phyloP scores from a whole-genome alignment of 2,113 vertebrate species.

The Naja naja region DNA sequence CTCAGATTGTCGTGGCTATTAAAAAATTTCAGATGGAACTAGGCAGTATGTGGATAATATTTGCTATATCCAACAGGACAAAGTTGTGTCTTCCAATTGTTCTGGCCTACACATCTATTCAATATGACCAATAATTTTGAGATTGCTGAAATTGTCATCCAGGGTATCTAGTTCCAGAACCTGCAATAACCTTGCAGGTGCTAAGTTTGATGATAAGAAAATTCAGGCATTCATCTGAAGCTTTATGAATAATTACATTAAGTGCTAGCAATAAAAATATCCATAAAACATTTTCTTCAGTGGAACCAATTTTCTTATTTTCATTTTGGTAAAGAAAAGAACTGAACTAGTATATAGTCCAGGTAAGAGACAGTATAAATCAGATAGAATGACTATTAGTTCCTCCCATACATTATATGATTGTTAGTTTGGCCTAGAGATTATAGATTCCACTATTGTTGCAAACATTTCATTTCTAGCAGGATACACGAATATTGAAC shows the following conservation, averaged over 20 bases:
- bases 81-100: not conserved
- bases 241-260: not conserved
- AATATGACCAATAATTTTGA: not conserved
- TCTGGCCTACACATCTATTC: not conserved
- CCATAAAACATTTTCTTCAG: not conserved
- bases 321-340: not conserved
- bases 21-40: not conserved
- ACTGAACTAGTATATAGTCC: not conserved
- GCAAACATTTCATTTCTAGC: not conserved
- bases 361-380: not conserved
- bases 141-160: not conserved
- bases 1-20: not conserved
- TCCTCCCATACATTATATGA: not conserved
- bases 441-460: not conserved
- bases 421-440: not conserved
- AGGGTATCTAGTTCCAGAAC: not conserved
- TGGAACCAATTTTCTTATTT: not conserved
- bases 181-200: slow-evolving; percentile 9
- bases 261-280: not conserved
- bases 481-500: not conserved
- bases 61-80: not conserved
- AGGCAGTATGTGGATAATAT: not conserved
- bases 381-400: not conserved
- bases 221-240: not conserved
- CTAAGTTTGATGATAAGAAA: not conserved